Percentiles rank a stretch among this genome's conserved stretches.
Conservation (phyloP, 2,797 vertebrate species). For the Sphenopsis melanotis region DNA sequence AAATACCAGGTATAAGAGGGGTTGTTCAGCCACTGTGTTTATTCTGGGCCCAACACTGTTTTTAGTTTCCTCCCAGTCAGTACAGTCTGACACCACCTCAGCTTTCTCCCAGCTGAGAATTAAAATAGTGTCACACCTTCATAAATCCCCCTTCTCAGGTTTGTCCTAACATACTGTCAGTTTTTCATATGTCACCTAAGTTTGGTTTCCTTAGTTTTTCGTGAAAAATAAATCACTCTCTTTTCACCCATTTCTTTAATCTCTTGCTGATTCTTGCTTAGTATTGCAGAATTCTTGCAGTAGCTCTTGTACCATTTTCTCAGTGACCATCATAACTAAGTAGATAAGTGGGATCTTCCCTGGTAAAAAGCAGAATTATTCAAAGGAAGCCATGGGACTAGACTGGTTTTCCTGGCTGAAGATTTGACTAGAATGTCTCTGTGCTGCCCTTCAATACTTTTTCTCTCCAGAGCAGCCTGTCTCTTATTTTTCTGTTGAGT, state of each 20-base stretch:
- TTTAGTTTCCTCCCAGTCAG: neutral
- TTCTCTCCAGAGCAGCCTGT: neutral
- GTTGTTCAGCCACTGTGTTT: neutral
- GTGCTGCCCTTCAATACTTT: neutral
- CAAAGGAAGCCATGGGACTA: neutral
- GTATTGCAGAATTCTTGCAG: neutral
- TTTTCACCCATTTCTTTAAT: neutral
- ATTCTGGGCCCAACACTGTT: neutral
- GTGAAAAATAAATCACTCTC: neutral
- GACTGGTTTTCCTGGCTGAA: neutral
- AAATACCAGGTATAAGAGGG: neutral
- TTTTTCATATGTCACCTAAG: neutral
- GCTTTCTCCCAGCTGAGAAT: neutral
- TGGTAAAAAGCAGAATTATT: neutral
- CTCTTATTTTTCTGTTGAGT: neutral
- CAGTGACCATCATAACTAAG: neutral
- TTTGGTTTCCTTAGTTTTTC: neutral
- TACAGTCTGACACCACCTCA: neutral
- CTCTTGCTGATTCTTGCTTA: neutral
- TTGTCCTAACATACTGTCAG: neutral
- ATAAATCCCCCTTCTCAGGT: neutral
- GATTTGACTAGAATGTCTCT: neutral
- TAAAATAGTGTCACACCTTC: neutral
- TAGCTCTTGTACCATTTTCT: neutral
- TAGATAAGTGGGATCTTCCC: neutral